A percentile compares a stretch with the other conserved stretches of the same genome.
Evolutionary conservation across 2,797 vertebrate genomes (phyloP).

Genomic region (Sebastes cheni): DNA sequence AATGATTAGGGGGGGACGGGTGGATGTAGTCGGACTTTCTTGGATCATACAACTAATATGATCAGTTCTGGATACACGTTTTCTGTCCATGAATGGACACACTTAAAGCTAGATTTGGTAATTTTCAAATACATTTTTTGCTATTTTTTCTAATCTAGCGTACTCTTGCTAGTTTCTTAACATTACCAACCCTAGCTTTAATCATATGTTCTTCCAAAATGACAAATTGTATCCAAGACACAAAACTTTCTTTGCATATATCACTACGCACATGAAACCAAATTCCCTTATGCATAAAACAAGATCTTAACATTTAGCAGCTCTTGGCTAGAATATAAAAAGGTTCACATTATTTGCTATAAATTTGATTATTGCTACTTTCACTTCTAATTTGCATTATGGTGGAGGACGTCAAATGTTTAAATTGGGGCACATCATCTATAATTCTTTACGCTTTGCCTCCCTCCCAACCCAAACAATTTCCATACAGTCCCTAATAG

Average conservation of each 20-base stretch:
- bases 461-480: neutral
- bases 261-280: neutral
- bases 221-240: neutral
- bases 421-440: neutral
- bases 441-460: neutral
- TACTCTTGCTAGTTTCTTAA: too few species aligned
- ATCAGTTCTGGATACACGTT: neutral
- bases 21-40: neutral
- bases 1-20: accelerated
- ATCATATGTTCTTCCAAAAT: neutral
- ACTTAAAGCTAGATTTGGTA: neutral
- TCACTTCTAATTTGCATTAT: neutral
- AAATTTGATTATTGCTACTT: neutral
- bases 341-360: neutral
- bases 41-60: neutral
- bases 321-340: too few species aligned
- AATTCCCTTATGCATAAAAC: neutral
- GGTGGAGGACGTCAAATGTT: neutral
- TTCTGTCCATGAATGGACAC: neutral
- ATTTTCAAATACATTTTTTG: too few species aligned
- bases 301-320: neutral
- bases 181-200: too few species aligned
- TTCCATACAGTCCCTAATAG: neutral
- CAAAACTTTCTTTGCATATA: neutral
- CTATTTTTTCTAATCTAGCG: too few species aligned